phyloP scores from a whole-genome alignment of 2,888 invertebrate species.

The Vesta saturnalis region DNA sequence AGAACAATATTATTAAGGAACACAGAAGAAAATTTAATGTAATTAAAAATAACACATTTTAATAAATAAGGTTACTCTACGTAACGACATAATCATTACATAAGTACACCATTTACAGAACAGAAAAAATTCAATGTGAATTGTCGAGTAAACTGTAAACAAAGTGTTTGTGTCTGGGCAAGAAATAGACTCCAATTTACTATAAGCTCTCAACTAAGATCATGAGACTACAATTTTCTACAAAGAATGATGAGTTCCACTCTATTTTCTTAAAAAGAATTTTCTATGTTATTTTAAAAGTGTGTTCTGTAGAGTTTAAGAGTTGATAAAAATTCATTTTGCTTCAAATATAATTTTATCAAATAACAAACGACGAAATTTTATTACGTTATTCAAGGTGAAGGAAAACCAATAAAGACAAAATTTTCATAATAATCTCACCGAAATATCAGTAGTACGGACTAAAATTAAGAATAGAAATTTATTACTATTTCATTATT shows the following conservation, averaged over 20 bases:
- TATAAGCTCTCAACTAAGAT: constrained; percentile 28
- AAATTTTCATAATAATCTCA: constrained; percentile 29
- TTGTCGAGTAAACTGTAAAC: constrained; percentile 22
- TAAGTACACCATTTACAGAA: no score
- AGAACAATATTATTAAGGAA: no score
- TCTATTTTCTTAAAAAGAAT: constrained; percentile 20
- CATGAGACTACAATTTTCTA: constrained; percentile 18
- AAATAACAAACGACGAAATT: constrained; percentile 1
- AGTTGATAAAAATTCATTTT: no score
- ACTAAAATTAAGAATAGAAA: constrained; percentile 36
- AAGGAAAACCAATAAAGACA: constrained; percentile 21
- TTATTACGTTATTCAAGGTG: background rate
- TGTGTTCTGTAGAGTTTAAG: no score
- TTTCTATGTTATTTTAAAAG: no score
- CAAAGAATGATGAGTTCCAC: constrained; percentile 18
- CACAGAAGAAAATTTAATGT: no score
- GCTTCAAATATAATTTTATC: no score
- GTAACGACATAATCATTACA: no score
- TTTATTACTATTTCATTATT: constrained; percentile 34
- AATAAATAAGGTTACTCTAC: no score
- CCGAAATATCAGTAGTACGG: constrained; percentile 29
- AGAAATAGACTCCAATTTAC: constrained; percentile 31
- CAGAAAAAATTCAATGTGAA: background rate
- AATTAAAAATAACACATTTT: no score
- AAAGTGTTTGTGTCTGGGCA: constrained; percentile 27